These are phyloP conservation scores for Macquaria australasica DNA, from an alignment of 2,113 vertebrate genomes.

Conservation along the genomic window DNA sequence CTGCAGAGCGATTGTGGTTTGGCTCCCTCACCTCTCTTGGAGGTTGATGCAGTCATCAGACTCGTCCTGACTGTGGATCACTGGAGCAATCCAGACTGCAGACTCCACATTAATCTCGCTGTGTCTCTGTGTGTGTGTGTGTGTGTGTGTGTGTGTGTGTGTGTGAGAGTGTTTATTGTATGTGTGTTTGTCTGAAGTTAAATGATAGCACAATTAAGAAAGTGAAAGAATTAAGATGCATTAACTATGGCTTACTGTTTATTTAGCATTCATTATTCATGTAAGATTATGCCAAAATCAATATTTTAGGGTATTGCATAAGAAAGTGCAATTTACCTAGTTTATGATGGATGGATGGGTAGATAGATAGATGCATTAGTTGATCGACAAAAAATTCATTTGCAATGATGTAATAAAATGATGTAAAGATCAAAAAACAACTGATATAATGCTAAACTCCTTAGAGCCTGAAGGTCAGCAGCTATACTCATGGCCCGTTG, in stretches of 20 bases:
- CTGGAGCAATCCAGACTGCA: slow-evolving; percentile 58
- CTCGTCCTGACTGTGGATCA: slow-evolving; percentile 54
- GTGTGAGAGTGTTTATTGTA: neutral
- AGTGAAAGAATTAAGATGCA: slow-evolving; percentile 35
- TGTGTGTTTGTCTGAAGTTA: slow-evolving; percentile 38
- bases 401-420: neutral
- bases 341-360: neutral
- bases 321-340: neutral
- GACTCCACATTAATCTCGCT: slow-evolving; percentile 69
- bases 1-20: slow-evolving; percentile 57
- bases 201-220: slow-evolving; percentile 34
- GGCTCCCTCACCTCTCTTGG: slow-evolving; percentile 48
- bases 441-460: neutral
- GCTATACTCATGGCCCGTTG: neutral
- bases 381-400: too few species aligned
- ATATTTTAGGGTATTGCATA: neutral
- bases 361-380: neutral
- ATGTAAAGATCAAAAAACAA: neutral
- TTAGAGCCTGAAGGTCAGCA: neutral
- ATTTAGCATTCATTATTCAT: slow-evolving; percentile 56
- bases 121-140: slow-evolving; percentile 25
- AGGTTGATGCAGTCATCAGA: slow-evolving; percentile 57
- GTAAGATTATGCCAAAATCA: neutral
- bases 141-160: slow-evolving; percentile 1
- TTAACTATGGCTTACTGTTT: slow-evolving; percentile 43